Evolutionary conservation across 2,888 invertebrate species (phyloP), one percentile per base, ranked within the genome.

Genomic region (Parelbella ahira): DNA sequence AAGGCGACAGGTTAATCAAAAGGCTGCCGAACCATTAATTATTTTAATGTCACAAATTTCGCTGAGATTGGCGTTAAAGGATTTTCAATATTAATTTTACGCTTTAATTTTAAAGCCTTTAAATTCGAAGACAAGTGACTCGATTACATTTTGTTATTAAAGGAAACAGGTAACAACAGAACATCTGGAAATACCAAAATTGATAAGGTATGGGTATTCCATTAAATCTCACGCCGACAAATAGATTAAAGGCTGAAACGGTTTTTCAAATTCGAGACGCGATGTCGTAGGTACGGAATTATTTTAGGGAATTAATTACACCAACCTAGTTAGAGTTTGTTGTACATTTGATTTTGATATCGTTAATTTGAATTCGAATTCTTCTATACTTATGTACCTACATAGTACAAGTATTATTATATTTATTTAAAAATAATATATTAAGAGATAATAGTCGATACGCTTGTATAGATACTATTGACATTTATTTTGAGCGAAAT

Each of bases 191-290:
- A 29, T 28, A 42, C 23, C 20, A 34, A 34, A 42, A 42, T 34
- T 42, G 42, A 42, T 42, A n/a, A n/a, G n/a, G n/a, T n/a, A n/a
- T 34, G 28, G 42, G 9, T 34, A 34, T 42, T 42, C 29, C 28
- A 34, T 34, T 34, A 34, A 42, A 42, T 42, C 34, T 42, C 34
- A 28, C 34, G 34, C 27, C 3, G 18, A 21, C 13, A 42, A 42
- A 42, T 29, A 34, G 34, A 42, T 42, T 42, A 42, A 28, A 34
- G 34, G 42, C 34, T 42, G 28, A 42, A 42, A 28, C 34, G 42
- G 28, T 34, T 42, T 41, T 34, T 42, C 34, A 34, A 23, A 23
- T 28, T 23, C 23, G 21, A 34, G 33, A 15, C 28, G 34, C 23
- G 28, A 34, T 42, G 34, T 34, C 34, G 34, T 42, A 27, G 18